Evolutionary conservation across 2,797 vertebrate species (phyloP), one percentile per base, ranked within the genome.

Genomic region (Chrysocyon brachyurus): DNA sequence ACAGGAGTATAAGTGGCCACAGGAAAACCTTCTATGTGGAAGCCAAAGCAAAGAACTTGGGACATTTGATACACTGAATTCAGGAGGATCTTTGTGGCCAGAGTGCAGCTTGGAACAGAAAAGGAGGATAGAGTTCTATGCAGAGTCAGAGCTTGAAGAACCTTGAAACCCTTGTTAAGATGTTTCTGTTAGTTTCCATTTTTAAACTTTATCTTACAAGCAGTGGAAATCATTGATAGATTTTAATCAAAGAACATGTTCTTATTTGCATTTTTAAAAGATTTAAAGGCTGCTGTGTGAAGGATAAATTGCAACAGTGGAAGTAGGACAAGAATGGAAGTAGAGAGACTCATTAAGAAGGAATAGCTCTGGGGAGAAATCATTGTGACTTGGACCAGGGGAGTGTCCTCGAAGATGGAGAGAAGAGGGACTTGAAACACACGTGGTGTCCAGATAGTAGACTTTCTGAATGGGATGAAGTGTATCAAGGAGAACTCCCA

Each of bases 211-310:
- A 46, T 75, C 26, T 75, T 75, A 49, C 15, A 75, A 75, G 73
- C 46, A 28, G 24, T 49, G 3, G n/a, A 95, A 73, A 16, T 88
- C 16, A 0, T 72, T 86, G 85, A 89, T 82, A 63, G 4, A 54
- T 95, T 93, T 91, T 81, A 31, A 77, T 89, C 26, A 85, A 21
- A 9, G 72, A 4, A 59, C 22, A 8, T 88, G 5, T 89, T 88
- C 22, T 68, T 40, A 75, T 93, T 63, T 91, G 57, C 73, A 82
- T 90, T 77, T 82, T 52, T 63, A 16, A 86, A 94, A 93, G 61
- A 52, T 21, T 88, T 10, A 52, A 81, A 63, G 52, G 56, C 31
- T 89, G 26, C n/a, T 87, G 2, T 33, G 3, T 75, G 21, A 24
- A 70, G 31, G 28, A 57, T 81, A 64, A 59, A 31, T 57, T 91